Conservation (phyloP, 2,888 invertebrate genomes). For the Furcula furcula region DNA sequence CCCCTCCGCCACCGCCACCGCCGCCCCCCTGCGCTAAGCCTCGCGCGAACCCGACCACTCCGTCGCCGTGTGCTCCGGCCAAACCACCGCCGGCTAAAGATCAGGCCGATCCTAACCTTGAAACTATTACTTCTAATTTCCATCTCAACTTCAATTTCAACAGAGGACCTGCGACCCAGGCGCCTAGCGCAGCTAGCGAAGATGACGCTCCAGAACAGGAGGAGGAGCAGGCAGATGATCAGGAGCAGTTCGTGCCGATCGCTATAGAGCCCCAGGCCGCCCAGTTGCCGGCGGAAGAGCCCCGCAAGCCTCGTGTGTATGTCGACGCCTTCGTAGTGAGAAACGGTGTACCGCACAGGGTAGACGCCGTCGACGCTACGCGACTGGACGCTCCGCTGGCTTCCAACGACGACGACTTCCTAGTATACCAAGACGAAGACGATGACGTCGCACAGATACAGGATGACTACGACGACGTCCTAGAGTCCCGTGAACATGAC, state of each 20-base stretch:
- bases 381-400: conserved; percentile 34
- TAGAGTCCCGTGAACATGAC: conserved; percentile 60
- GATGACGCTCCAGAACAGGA: conserved; percentile 22
- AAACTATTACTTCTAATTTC: conserved; percentile 65
- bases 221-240: conserved; percentile 19
- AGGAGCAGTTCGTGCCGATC: conserved; percentile 43
- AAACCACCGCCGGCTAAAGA: conserved; percentile 40
- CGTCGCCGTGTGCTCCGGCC: conserved; percentile 54
- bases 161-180: conserved; percentile 47
- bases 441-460: conserved; percentile 43
- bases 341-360: conserved; percentile 65
- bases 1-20: conserved; percentile 29
- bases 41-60: conserved; percentile 62
- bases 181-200: conserved; percentile 32
- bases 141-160: conserved; percentile 67
- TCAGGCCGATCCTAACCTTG: conserved; percentile 51
- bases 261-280: conserved; percentile 66
- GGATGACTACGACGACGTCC: conserved; percentile 69
- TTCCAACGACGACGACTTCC: conserved; percentile 51
- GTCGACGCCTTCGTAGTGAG: conserved; percentile 72
- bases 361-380: conserved; percentile 62
- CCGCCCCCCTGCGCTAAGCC: conserved; percentile 59
- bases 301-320: conserved; percentile 63
- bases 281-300: conserved; percentile 49
- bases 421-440: conserved; percentile 55